phyloP scores from a whole-genome alignment of 2,888 invertebrate species.

The Habroteleia sp. region DNA sequence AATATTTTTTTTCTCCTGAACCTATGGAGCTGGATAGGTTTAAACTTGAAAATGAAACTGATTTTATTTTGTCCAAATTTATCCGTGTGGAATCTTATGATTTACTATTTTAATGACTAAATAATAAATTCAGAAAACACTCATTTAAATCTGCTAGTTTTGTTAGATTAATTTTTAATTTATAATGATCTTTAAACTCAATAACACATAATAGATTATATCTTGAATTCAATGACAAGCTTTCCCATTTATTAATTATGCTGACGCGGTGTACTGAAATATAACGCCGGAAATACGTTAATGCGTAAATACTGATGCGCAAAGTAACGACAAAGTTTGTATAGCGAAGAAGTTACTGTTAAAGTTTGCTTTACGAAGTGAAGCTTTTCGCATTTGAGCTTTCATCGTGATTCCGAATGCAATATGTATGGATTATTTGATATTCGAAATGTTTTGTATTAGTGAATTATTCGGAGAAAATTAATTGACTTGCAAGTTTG shows the following conservation, averaged over 20 bases:
- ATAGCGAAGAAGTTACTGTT: slow-evolving; percentile 54
- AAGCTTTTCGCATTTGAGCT: slow-evolving; percentile 44
- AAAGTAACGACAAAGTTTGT: slow-evolving; percentile 63
- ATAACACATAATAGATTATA: slow-evolving; percentile 21
- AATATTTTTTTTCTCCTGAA: no score
- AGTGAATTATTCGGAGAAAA: slow-evolving; percentile 19
- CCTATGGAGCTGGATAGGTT: no score
- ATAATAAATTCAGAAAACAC: no score
- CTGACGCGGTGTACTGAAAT: slow-evolving; percentile 34
- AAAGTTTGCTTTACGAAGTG: slow-evolving; percentile 58
- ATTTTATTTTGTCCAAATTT: no score
- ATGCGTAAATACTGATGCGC: slow-evolving; percentile 51
- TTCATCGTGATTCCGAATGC: slow-evolving; percentile 33
- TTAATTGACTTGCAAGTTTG: slow-evolving; percentile 37
- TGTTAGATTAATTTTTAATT: slow-evolving; percentile 13
- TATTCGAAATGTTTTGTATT: slow-evolving; percentile 23
- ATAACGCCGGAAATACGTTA: slow-evolving; percentile 45
- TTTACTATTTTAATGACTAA: no score
- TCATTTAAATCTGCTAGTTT: no score
- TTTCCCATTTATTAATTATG: slow-evolving; percentile 57
- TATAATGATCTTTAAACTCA: slow-evolving; percentile 22
- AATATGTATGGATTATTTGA: slow-evolving; percentile 37
- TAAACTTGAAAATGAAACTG: no score
- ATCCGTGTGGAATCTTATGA: no score
- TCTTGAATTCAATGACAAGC: slow-evolving; percentile 24